Percentiles rank a stretch among this genome's conserved stretches.
Conservation (phyloP, 2,113 vertebrate species). For the Coregonus clupeaformis region DNA sequence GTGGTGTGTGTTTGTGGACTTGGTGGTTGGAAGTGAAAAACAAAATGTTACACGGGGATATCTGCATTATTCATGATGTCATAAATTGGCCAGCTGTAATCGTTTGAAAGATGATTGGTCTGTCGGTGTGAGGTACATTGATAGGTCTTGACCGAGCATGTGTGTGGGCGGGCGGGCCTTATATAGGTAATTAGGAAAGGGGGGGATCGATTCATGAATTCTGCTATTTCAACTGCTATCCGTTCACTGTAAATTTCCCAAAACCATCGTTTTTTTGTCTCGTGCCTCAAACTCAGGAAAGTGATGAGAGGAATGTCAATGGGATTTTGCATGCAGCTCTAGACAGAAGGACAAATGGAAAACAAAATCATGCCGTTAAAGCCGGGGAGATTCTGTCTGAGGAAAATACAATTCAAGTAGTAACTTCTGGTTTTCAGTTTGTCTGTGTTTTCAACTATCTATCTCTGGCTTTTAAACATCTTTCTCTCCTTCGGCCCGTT, state of each 20-base stretch:
- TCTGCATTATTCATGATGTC: conserved; percentile 66
- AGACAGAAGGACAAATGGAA: conserved; percentile 3
- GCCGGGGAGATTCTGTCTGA: conserved; percentile 32
- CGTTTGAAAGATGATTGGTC: conserved; percentile 52
- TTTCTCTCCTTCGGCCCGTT: no score
- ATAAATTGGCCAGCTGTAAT: conserved; percentile 69
- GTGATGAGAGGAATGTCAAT: conserved; percentile 45
- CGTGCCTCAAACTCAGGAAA: no score
- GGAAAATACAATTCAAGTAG: conserved; percentile 42
- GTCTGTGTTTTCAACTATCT: conserved; percentile 1
- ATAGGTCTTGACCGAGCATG: not conserved
- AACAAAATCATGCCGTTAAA: conserved; percentile 46
- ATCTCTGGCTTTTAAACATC: not conserved
- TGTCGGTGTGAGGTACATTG: not conserved
- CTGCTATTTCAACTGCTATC: conserved; percentile 26
- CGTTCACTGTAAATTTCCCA: conserved; percentile 14
- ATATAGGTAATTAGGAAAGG: no score
- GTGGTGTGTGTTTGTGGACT: no score
- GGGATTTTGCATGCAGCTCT: conserved; percentile 37
- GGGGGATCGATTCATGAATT: conserved; percentile 54
- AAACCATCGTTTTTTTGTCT: not conserved
- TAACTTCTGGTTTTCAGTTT: conserved; percentile 21
- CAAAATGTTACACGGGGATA: not conserved
- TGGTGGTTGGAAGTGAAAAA: not conserved
- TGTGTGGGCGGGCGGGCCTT: not conserved